These are phyloP conservation scores for Malachius bipustulatus DNA, from an alignment of 2,888 invertebrate genomes.

Conservation along the genomic window DNA sequence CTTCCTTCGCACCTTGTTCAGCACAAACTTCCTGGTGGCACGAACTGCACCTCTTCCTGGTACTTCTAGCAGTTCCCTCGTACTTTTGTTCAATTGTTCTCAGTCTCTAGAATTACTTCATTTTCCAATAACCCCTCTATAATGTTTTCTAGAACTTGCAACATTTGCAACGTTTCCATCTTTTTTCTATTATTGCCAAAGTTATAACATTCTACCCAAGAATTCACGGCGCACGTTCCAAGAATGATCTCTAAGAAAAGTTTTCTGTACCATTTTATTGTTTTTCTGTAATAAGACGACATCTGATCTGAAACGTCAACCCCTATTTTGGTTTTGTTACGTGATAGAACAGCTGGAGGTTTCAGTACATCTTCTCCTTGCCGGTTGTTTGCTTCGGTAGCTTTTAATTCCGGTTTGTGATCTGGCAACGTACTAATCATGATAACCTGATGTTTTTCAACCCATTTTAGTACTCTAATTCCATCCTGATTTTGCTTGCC, in stretches of 20 bases:
- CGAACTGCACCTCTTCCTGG: too few species aligned
- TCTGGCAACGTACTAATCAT: constrained; percentile 13
- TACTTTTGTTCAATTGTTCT: too few species aligned
- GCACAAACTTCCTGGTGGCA: too few species aligned
- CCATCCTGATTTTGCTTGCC: constrained; percentile 13
- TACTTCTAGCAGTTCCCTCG: too few species aligned
- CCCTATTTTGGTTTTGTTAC: constrained; percentile 7
- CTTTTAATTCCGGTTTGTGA: constrained; percentile 9
- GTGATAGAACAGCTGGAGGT: constrained; percentile 4
- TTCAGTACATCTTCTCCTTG: constrained; percentile 9
- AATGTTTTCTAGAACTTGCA: too few species aligned
- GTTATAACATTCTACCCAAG: constrained; percentile 4
- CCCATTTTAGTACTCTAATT: constrained; percentile 13
- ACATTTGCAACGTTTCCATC: too few species aligned
- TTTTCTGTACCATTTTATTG: constrained; percentile 9
- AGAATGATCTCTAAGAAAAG: constrained; percentile 5
- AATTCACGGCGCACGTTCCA: constrained; percentile 3
- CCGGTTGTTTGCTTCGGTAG: constrained; percentile 11
- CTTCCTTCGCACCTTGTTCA: too few species aligned
- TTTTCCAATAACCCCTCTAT: too few species aligned
- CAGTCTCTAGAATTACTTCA: too few species aligned
- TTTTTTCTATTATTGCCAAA: too few species aligned
- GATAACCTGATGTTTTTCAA: constrained; percentile 13
- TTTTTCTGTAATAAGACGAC: constrained; percentile 10
- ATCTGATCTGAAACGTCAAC: constrained; percentile 9